Evolutionary conservation across 2,888 invertebrate species (phyloP).

Genomic region (Hirudinaria manillensis): DNA sequence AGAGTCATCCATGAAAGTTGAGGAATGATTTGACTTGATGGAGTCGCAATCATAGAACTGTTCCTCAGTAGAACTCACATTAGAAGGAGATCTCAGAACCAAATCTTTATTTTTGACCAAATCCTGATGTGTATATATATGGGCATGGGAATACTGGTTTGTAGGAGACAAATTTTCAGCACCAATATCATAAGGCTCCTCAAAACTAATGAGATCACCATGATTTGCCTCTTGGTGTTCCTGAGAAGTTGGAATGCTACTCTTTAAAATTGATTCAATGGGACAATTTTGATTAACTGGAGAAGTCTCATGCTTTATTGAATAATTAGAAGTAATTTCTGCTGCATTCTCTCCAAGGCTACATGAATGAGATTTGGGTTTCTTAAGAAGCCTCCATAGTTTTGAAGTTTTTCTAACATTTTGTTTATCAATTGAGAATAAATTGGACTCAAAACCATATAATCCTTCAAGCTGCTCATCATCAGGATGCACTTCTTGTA

Average conservation of each 20-base stretch:
- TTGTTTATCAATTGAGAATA: not conserved
- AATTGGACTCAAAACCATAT: conserved; percentile 4
- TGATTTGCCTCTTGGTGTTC: too few species aligned
- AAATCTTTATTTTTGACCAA: not conserved
- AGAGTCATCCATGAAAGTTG: not conserved
- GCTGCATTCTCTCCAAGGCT: not conserved
- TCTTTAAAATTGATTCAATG: not conserved
- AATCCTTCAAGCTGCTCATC: not conserved
- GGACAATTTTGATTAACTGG: not conserved
- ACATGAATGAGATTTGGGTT: not conserved
- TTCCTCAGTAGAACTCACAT: not conserved
- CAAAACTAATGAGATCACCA: too few species aligned
- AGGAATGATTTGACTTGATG: not conserved
- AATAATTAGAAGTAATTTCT: not conserved
- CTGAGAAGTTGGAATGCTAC: not conserved
- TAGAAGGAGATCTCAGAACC: not conserved
- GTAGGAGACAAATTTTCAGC: too few species aligned
- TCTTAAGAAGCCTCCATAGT: not conserved
- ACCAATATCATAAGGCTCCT: too few species aligned
- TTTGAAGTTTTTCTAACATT: not conserved
- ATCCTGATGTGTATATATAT: not conserved
- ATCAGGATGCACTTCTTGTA: not conserved
- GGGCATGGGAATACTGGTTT: not conserved
- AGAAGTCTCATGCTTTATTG: not conserved
- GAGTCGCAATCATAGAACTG: conserved; percentile 2